These are phyloP conservation scores for Drosophila yooni DNA, from an alignment of 2,888 invertebrate species.

Conservation along the genomic window DNA sequence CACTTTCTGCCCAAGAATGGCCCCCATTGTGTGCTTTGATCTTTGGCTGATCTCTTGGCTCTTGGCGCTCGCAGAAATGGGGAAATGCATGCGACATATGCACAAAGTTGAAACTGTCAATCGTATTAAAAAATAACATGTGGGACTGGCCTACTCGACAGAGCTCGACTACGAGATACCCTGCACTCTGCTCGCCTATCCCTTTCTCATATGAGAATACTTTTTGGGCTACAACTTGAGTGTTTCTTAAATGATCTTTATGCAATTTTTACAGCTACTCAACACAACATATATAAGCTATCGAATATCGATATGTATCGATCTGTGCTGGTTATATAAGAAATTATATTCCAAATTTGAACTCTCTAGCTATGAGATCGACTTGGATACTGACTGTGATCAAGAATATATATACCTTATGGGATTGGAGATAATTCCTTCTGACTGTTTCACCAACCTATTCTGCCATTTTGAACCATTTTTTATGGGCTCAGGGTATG, in stretches of 20 bases:
- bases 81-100: constrained; percentile 37
- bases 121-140: constrained; percentile 57
- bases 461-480: background rate
- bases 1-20: constrained; percentile 61
- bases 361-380: background rate
- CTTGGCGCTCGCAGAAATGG: constrained; percentile 3
- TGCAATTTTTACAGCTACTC: background rate
- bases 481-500: background rate
- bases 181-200: background rate
- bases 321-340: background rate
- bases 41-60: constrained; percentile 39
- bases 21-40: constrained; percentile 63
- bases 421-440: background rate
- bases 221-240: background rate
- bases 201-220: background rate
- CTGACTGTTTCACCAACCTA: background rate
- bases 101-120: constrained; percentile 74
- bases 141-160: background rate
- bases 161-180: background rate
- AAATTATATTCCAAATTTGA: background rate
- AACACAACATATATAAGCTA: background rate
- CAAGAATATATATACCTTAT: background rate
- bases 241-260: background rate
- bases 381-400: background rate
- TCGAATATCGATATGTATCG: background rate